These are phyloP conservation scores for Helleia helle DNA, from an alignment of 2,888 invertebrate species.

Conservation along the genomic window DNA sequence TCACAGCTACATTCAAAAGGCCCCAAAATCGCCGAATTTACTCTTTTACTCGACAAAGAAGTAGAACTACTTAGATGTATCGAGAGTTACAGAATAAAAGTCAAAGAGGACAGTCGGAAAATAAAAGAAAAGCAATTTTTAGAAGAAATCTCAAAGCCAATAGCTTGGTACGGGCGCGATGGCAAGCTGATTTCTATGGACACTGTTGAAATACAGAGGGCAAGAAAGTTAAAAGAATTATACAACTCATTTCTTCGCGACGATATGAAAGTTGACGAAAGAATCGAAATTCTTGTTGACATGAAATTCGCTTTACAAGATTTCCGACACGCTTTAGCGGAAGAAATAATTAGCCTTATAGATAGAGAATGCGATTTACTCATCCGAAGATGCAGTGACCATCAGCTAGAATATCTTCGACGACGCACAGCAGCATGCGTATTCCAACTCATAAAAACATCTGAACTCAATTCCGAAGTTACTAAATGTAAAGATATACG, in stretches of 20 bases:
- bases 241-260: constrained; percentile 78
- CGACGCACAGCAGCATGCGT: constrained; percentile 76
- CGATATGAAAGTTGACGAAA: constrained; percentile 75
- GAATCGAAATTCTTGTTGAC: constrained; percentile 80
- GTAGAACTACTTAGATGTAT: constrained; percentile 79
- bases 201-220: constrained; percentile 85
- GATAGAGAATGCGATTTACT: constrained; percentile 82
- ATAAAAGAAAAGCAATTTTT: constrained; percentile 77
- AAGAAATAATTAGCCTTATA: constrained; percentile 76
- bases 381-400: constrained; percentile 74
- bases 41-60: constrained; percentile 81
- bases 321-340: constrained; percentile 71
- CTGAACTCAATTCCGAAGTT: constrained; percentile 74
- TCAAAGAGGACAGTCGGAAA: constrained; percentile 74
- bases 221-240: constrained; percentile 81
- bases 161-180: constrained; percentile 84
- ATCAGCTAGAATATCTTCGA: constrained; percentile 77
- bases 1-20: constrained; percentile 77
- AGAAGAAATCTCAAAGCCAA: constrained; percentile 79
- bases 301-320: constrained; percentile 79
- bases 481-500: constrained; percentile 62
- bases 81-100: constrained; percentile 77
- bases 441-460: constrained; percentile 71
- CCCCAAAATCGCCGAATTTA: constrained; percentile 80
- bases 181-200: constrained; percentile 84